Percentiles rank a stretch among this genome's conserved stretches.
Evolutionary conservation across 2,797 vertebrate genomes (phyloP).

Genomic region (Siniperca undulata): DNA sequence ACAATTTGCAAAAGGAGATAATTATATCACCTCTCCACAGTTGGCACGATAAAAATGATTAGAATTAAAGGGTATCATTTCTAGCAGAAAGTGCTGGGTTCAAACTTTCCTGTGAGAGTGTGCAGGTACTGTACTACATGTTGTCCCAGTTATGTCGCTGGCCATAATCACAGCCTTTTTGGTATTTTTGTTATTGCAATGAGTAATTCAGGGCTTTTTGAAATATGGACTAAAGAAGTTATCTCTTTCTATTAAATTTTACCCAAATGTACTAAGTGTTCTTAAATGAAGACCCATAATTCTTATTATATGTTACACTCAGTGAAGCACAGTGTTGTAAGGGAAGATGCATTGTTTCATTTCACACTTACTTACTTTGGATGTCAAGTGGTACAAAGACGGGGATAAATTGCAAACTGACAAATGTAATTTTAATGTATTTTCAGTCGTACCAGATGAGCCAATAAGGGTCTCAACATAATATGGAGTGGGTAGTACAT

Average conservation of each 20-base stretch:
- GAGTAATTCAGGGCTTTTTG: conserved; percentile 24
- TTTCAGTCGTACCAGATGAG: conserved; percentile 31
- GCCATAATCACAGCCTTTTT: conserved; percentile 12
- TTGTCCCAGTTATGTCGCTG: conserved; percentile 24
- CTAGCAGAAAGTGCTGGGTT: conserved; percentile 27
- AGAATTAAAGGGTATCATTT: conserved; percentile 39
- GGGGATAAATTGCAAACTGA: conserved; percentile 45
- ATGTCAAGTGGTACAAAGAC: conserved; percentile 42
- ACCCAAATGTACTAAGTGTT: conserved; percentile 21
- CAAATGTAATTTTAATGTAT: conserved; percentile 53
- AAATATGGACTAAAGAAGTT: conserved; percentile 22
- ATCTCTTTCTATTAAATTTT: conserved; percentile 19
- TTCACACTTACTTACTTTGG: conserved; percentile 44
- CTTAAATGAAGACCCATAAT: conserved; percentile 49
- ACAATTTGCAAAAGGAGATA: conserved; percentile 52
- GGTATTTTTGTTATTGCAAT: conserved; percentile 28
- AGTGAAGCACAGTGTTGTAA: conserved; percentile 4
- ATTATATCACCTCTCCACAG: conserved; percentile 50
- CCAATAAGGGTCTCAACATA: conserved; percentile 33
- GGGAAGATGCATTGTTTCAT: conserved; percentile 45
- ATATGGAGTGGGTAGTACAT: conserved; percentile 52
- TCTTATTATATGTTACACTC: conserved; percentile 17
- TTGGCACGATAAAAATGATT: conserved; percentile 35
- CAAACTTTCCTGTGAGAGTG: conserved; percentile 18
- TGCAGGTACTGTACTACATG: conserved; percentile 12